phyloP scores from a whole-genome alignment of 2,113 vertebrate species.

The Hoplias malabaricus region DNA sequence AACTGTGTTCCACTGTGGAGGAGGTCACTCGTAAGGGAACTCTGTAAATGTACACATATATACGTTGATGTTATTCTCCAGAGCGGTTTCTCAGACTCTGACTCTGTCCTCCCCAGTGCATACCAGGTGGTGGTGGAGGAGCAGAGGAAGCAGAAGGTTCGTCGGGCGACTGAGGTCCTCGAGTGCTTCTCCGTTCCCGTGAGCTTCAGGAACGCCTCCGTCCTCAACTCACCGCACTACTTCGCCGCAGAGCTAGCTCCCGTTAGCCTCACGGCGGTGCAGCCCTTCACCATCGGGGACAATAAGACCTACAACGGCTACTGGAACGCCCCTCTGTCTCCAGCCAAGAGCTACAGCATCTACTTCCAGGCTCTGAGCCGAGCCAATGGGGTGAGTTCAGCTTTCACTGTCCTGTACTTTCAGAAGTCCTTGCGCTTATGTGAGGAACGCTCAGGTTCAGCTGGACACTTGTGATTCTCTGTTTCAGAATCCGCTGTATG shows the following conservation, averaged over 20 bases:
- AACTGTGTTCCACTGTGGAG: no score
- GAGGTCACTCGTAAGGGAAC: no score
- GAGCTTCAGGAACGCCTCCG: slow-evolving; percentile 89
- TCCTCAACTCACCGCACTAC: slow-evolving; percentile 87
- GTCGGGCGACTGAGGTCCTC: slow-evolving; percentile 83
- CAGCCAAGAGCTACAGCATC: slow-evolving; percentile 96
- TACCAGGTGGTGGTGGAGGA: slow-evolving; percentile 97
- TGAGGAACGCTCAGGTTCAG: no score
- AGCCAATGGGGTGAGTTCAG: slow-evolving; percentile 92
- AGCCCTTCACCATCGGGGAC: slow-evolving; percentile 94
- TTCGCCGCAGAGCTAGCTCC: slow-evolving; percentile 91
- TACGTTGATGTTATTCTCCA: no score
- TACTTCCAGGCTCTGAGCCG: slow-evolving; percentile 96
- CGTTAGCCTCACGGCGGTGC: slow-evolving; percentile 81
- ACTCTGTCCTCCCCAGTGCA: slow-evolving; percentile 69
- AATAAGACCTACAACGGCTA: slow-evolving; percentile 97
- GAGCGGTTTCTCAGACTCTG: no score
- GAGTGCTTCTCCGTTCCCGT: slow-evolving; percentile 90
- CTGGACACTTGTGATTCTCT: no score
- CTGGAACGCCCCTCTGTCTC: slow-evolving; percentile 94
- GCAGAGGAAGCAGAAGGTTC: slow-evolving; percentile 85
- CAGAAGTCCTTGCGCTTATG: no score
- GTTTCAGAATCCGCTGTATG: no score
- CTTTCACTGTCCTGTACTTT: no score
- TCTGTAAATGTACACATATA: no score